phyloP scores from a whole-genome alignment of 2,888 invertebrate genomes.

The Stenodema calcarata region DNA sequence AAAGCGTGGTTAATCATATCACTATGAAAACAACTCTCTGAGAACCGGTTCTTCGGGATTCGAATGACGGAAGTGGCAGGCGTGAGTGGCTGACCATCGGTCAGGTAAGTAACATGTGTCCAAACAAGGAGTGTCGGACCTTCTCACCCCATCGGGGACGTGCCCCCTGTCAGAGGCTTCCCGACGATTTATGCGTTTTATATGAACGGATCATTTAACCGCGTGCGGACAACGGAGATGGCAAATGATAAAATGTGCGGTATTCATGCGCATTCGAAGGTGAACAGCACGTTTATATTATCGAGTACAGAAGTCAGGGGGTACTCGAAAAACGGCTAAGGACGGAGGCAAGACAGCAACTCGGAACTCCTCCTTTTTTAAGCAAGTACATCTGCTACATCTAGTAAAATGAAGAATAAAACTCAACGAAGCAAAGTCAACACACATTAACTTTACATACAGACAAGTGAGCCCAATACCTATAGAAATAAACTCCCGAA shows the following conservation, averaged over 20 bases:
- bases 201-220: slow-evolving; percentile 11
- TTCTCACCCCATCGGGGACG: background rate
- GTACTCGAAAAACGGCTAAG: no score
- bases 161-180: background rate
- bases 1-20: slow-evolving; percentile 44
- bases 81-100: slow-evolving; percentile 29
- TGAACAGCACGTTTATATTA: no score
- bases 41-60: background rate
- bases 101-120: slow-evolving; percentile 33
- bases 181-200: slow-evolving; percentile 8
- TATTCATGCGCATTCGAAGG: background rate
- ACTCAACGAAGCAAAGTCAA: no score
- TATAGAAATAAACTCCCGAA: no score
- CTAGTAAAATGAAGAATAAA: no score
- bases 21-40: slow-evolving; percentile 33
- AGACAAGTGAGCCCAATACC: no score
- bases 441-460: no score
- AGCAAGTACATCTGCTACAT: no score
- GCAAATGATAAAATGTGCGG: background rate
- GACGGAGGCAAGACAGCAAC: no score
- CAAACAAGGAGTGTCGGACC: slow-evolving; percentile 10
- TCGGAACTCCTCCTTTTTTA: no score
- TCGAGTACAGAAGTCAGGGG: no score
- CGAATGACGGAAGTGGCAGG: background rate
- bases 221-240: background rate